Evolutionary conservation across 2,113 vertebrate species (phyloP).

Genomic region (Lucifuga dentata): DNA sequence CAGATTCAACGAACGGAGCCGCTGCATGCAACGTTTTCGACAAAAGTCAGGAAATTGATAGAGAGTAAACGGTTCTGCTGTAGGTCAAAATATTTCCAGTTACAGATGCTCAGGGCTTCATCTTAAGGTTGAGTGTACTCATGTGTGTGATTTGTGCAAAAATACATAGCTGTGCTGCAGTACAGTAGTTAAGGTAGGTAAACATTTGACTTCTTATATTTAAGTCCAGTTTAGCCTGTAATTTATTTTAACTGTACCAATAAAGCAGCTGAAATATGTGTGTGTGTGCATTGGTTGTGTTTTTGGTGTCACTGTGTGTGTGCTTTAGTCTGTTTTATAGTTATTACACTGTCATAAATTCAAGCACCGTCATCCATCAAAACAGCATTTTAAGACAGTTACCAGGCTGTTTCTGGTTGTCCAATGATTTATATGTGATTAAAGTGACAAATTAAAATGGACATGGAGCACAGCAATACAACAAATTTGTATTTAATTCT

Average conservation of each 20-base stretch:
- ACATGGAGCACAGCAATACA: slow-evolving; percentile 30
- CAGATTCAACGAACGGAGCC: background rate
- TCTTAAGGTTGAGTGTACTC: slow-evolving; percentile 7
- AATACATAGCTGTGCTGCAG: slow-evolving; percentile 12
- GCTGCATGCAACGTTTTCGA: background rate
- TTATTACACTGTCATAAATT: slow-evolving; percentile 50
- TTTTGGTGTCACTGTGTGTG: slow-evolving; percentile 5
- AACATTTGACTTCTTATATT: background rate
- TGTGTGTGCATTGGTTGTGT: slow-evolving; percentile 5
- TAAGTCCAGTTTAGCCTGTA: slow-evolving; percentile 2
- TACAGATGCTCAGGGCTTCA: background rate
- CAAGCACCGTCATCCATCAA: slow-evolving; percentile 65
- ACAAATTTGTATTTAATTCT: slow-evolving; percentile 42
- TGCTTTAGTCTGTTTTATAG: slow-evolving; percentile 14
- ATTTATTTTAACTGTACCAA: slow-evolving; percentile 1
- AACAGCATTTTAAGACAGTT: slow-evolving; percentile 39
- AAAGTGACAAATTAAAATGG: slow-evolving; percentile 49
- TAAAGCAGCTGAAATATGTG: background rate
- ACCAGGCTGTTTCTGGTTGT: slow-evolving; percentile 34
- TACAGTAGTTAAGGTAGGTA: too few species aligned
- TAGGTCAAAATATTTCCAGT: slow-evolving; percentile 26
- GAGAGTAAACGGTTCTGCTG: background rate
- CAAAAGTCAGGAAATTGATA: background rate
- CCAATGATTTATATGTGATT: slow-evolving; percentile 46
- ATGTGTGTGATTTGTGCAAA: background rate